A percentile compares a stretch with the other conserved stretches of the same genome.
Conservation (phyloP, 2,113 vertebrate species). For the Hydropotes inermis region DNA sequence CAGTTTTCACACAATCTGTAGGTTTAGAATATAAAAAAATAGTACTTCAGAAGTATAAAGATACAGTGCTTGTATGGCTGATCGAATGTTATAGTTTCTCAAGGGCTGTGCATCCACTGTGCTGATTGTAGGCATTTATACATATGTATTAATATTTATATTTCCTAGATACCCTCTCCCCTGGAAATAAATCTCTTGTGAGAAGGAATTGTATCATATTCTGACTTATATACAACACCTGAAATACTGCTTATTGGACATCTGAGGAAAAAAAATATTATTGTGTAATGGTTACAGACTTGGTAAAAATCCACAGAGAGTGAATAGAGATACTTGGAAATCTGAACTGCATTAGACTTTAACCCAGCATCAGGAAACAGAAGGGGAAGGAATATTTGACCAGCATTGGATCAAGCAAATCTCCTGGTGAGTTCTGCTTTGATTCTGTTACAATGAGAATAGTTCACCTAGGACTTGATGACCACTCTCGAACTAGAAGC, state of each 20-base stretch:
- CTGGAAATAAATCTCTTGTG: background rate
- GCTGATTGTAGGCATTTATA: background rate
- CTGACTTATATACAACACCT: background rate
- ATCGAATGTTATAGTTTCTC: background rate
- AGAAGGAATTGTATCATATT: background rate
- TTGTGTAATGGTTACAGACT: background rate
- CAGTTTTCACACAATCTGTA: background rate
- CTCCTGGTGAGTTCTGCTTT: background rate
- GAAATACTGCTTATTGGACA: background rate
- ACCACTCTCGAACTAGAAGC: background rate
- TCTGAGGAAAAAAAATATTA: background rate
- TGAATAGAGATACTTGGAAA: background rate
- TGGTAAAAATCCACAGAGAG: background rate
- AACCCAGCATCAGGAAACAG: background rate
- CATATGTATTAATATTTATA: background rate
- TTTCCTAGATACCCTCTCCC: background rate
- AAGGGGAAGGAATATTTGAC: background rate
- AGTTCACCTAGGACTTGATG: background rate
- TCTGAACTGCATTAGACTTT: background rate
- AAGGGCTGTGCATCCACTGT: background rate
- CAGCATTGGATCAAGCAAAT: background rate
- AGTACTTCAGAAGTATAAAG: background rate
- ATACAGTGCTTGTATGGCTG: background rate
- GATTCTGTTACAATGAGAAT: background rate
- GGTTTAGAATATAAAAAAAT: background rate